Conservation (phyloP, 2,888 invertebrate species). For the Scaptomyza reducta region DNA sequence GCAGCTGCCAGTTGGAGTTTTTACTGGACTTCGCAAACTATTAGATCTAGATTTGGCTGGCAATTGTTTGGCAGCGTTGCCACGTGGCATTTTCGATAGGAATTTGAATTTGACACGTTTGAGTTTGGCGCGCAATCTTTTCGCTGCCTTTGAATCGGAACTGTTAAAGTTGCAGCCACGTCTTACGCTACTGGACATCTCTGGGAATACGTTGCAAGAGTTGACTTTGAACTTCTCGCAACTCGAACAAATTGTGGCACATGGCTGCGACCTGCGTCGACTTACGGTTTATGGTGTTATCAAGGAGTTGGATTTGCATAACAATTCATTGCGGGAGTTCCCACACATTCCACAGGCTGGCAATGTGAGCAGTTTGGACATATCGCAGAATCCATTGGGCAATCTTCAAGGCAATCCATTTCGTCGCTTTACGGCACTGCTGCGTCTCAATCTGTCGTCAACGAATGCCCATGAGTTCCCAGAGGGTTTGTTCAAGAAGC, state of each 20-base stretch:
- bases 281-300: conserved; percentile 77
- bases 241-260: conserved; percentile 69
- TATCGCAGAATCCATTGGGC: conserved; percentile 81
- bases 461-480: conserved; percentile 77
- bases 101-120: conserved; percentile 80
- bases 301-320: conserved; percentile 78
- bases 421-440: conserved; percentile 73
- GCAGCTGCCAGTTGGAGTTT: conserved; percentile 69
- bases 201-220: conserved; percentile 80
- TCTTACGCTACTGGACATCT: conserved; percentile 76
- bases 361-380: conserved; percentile 79
- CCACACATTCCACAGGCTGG: conserved; percentile 80
- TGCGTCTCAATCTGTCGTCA: conserved; percentile 80
- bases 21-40: conserved; percentile 74
- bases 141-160: conserved; percentile 80
- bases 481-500: conserved; percentile 82
- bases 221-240: conserved; percentile 77
- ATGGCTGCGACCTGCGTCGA: conserved; percentile 80
- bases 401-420: conserved; percentile 79
- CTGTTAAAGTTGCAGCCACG: conserved; percentile 75
- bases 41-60: conserved; percentile 76
- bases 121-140: conserved; percentile 75
- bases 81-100: conserved; percentile 78
- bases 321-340: conserved; percentile 81
- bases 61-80: conserved; percentile 73